Percentiles rank a stretch among this genome's conserved stretches.
Conservation (phyloP, 2,888 invertebrate genomes). For the Folsomia manolachei region DNA sequence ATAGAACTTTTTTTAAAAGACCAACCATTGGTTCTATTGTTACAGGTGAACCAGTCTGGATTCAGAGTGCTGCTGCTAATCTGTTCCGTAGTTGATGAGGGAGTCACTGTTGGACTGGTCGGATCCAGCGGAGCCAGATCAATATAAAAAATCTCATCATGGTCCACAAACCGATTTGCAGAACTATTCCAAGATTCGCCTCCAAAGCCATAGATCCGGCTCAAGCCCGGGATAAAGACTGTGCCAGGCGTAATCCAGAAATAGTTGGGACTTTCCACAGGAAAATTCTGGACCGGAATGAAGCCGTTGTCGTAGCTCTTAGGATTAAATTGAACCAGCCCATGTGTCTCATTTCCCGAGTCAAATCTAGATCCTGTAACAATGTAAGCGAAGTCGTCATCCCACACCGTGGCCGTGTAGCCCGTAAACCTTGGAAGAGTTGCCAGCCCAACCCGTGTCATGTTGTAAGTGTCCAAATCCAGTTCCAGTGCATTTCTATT, state of each 20-base stretch:
- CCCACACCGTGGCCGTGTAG: background rate
- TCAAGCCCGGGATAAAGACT: background rate
- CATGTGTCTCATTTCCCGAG: background rate
- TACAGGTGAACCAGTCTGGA: no score
- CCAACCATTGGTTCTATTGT: no score
- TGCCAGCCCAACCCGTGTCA: background rate
- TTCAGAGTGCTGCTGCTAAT: no score
- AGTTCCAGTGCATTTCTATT: background rate
- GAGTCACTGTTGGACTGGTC: no score
- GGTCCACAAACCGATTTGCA: background rate
- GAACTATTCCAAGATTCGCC: background rate
- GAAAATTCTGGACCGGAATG: background rate
- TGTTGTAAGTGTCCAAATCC: background rate
- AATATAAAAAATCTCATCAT: slow-evolving; percentile 3
- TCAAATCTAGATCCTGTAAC: background rate
- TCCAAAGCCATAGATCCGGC: background rate
- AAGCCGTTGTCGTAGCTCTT: background rate
- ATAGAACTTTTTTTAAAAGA: no score
- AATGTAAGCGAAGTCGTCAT: background rate
- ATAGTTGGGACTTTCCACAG: background rate
- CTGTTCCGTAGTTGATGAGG: no score
- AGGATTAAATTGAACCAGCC: background rate
- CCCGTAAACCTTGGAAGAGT: background rate
- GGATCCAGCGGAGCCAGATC: no score
- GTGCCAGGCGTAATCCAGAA: background rate